These are phyloP conservation scores for Patella ulyssiponensis DNA, from an alignment of 2,888 invertebrate species.

Conservation along the genomic window DNA sequence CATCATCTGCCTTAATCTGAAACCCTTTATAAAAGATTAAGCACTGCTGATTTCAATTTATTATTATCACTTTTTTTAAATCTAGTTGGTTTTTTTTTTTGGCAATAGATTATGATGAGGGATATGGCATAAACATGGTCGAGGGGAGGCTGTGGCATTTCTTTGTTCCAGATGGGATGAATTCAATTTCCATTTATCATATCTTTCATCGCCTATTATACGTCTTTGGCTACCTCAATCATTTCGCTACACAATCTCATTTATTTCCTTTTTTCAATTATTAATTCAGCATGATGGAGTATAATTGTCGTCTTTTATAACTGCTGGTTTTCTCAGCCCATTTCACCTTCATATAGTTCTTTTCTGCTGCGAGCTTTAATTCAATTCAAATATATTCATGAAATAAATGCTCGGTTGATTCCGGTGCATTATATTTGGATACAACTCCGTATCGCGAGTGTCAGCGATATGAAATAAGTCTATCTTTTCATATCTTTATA, in stretches of 20 bases:
- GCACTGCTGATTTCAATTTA: too few species aligned
- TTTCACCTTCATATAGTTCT: neutral
- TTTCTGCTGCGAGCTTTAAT: neutral
- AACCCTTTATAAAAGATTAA: too few species aligned
- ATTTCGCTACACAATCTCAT: neutral
- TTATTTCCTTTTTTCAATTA: neutral
- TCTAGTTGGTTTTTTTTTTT: too few species aligned
- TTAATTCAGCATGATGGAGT: neutral
- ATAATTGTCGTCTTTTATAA: neutral
- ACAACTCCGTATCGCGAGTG: too few species aligned
- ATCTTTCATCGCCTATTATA: neutral
- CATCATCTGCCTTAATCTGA: too few species aligned
- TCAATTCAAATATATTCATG: slow-evolving; percentile 9
- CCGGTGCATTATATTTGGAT: neutral
- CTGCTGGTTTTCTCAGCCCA: neutral
- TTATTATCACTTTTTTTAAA: too few species aligned
- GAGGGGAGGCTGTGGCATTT: too few species aligned
- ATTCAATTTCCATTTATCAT: neutral
- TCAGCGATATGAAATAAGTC: too few species aligned
- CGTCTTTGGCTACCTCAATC: neutral
- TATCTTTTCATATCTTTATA: too few species aligned
- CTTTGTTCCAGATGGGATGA: too few species aligned
- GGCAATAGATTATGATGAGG: too few species aligned
- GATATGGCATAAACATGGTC: too few species aligned
- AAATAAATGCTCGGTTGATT: slow-evolving; percentile 2